These are phyloP conservation scores for Griposia aprilina DNA, from an alignment of 2,888 invertebrate genomes.

Conservation along the genomic window DNA sequence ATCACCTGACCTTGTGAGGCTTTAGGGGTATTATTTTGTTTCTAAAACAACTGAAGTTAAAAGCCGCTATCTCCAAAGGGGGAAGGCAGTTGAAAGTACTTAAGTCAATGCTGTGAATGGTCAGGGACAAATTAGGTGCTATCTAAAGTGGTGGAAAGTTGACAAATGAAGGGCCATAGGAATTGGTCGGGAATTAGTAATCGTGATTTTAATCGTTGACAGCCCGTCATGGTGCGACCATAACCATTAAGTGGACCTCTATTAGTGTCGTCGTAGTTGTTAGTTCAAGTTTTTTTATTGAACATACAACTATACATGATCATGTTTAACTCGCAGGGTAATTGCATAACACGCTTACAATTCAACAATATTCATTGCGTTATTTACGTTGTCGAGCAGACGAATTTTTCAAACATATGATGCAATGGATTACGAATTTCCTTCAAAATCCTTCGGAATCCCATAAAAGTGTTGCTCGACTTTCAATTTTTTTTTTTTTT, in stretches of 20 bases:
- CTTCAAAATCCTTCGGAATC: too few species aligned
- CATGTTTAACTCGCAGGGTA: background rate
- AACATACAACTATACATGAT: background rate
- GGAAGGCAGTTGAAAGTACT: constrained; percentile 5
- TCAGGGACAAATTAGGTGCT: background rate
- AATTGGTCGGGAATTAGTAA: background rate
- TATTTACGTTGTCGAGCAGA: too few species aligned
- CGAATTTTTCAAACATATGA: too few species aligned
- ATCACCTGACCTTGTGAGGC: constrained; percentile 4
- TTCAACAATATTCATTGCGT: too few species aligned
- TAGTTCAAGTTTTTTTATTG: background rate
- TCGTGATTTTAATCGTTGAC: background rate
- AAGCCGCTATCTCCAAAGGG: constrained; percentile 16
- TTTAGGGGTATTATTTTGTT: constrained; percentile 5
- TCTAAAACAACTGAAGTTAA: constrained; percentile 17
- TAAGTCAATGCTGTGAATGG: constrained; percentile 1
- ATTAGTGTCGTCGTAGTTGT: background rate
- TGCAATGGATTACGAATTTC: too few species aligned
- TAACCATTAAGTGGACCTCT: background rate
- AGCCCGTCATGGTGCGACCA: too few species aligned
- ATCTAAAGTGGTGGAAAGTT: constrained; percentile 1
- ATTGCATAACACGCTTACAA: too few species aligned
- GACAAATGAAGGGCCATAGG: constrained; percentile 1
- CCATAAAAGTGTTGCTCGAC: too few species aligned
- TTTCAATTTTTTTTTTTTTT: too few species aligned